Evolutionary conservation across 2,888 invertebrate genomes (phyloP).

Genomic region (Trileptium ribeirensis): DNA sequence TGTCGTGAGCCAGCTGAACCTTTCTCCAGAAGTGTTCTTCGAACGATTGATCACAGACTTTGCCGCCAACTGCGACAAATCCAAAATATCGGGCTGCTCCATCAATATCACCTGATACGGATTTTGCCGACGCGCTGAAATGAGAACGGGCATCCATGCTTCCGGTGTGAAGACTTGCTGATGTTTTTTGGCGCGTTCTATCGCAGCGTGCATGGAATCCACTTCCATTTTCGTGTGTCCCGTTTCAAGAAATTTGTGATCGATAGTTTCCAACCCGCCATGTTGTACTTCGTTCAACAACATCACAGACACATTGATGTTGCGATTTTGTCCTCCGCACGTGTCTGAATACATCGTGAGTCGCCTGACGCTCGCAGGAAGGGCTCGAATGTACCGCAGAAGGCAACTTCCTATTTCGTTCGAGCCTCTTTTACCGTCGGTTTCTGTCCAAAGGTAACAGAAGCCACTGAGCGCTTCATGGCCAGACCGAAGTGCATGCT

Average conservation of each 20-base stretch:
- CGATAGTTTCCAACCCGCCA: background rate
- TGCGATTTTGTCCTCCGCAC: too few relatives aligned
- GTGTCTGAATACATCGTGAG: background rate
- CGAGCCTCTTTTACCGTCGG: background rate
- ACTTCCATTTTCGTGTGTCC: too few relatives aligned
- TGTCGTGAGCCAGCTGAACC: background rate
- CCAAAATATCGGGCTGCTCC: background rate
- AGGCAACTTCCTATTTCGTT: constrained; percentile 17
- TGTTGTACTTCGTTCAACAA: background rate
- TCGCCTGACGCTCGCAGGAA: background rate
- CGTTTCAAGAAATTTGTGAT: constrained; percentile 11
- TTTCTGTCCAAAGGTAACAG: constrained; percentile 16
- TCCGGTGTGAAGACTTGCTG: background rate
- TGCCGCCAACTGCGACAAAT: background rate
- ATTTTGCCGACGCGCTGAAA: background rate
- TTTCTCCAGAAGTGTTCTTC: background rate
- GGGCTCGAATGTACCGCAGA: background rate
- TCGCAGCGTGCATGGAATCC: constrained; percentile 17
- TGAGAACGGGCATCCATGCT: background rate
- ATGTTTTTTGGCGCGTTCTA: background rate
- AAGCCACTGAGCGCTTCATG: background rate
- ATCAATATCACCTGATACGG: background rate
- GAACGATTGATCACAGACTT: background rate
- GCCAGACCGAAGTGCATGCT: too few relatives aligned
- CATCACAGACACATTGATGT: background rate